These are phyloP conservation scores for Austrofundulus limnaeus DNA, from an alignment of 2,113 vertebrate genomes.

Conservation along the genomic window DNA sequence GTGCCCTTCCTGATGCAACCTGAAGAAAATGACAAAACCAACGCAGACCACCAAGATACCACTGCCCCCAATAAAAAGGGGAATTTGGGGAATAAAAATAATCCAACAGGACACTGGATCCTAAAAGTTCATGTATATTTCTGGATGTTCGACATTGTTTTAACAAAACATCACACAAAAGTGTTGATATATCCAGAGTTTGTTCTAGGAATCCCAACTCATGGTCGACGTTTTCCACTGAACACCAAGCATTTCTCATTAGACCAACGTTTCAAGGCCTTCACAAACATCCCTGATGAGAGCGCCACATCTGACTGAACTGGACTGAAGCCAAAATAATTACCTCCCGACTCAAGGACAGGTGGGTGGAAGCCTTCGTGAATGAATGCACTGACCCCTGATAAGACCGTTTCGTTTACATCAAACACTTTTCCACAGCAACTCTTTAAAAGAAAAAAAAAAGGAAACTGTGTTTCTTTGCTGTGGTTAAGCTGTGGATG, in stretches of 20 bases:
- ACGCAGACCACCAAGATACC: too few species aligned
- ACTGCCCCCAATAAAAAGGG: too few species aligned
- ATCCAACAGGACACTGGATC: too few species aligned
- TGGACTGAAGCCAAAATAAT: conserved; percentile 51
- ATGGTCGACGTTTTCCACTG: conserved; percentile 6
- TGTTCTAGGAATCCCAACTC: not conserved
- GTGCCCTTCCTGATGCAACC: too few species aligned
- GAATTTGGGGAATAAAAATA: not conserved
- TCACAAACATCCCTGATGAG: conserved; percentile 15
- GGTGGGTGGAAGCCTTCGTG: conserved; percentile 8
- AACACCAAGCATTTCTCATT: conserved; percentile 29
- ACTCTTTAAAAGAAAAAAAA: not conserved
- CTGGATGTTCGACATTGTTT: too few species aligned
- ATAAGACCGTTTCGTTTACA: not conserved
- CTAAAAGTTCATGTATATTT: too few species aligned
- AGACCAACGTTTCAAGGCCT: conserved; percentile 34
- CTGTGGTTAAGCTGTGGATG: not conserved
- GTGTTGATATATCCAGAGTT: too few species aligned
- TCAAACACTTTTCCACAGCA: conserved; percentile 5
- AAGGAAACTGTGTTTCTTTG: not conserved
- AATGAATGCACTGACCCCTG: conserved; percentile 2
- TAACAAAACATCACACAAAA: too few species aligned
- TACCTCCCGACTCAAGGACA: conserved; percentile 39
- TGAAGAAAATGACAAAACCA: too few species aligned
- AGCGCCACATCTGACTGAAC: conserved; percentile 19